Evolutionary conservation across 2,888 invertebrate genomes (phyloP).

Genomic region (Sipha maydis): DNA sequence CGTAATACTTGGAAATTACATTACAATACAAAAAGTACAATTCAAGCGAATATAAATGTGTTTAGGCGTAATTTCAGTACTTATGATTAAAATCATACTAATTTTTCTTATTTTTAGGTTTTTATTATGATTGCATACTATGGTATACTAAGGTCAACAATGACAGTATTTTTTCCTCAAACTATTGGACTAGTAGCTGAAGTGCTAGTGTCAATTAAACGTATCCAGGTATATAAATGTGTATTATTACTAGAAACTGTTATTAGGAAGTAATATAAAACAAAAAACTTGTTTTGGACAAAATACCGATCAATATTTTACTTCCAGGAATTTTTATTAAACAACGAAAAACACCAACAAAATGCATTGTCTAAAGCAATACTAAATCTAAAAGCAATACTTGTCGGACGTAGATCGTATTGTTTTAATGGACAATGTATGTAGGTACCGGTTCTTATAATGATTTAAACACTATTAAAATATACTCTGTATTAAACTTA

Average conservation of each 20-base stretch:
- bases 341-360: background rate
- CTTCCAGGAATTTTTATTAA: background rate
- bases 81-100: too few species aligned
- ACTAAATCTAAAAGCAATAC: slow-evolving; percentile 85
- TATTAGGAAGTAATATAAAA: background rate
- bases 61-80: too few species aligned
- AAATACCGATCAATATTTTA: background rate
- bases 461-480: slow-evolving; percentile 64
- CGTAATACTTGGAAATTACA: slow-evolving; percentile 73
- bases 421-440: slow-evolving; percentile 69
- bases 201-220: background rate
- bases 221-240: background rate
- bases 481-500: background rate
- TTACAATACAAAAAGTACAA: slow-evolving; percentile 79
- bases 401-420: slow-evolving; percentile 75
- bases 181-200: background rate
- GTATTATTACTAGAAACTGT: background rate
- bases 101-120: background rate
- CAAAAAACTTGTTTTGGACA: background rate
- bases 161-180: background rate
- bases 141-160: background rate
- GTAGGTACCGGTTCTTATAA: slow-evolving; percentile 65
- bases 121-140: background rate
- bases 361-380: too few species aligned
- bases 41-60: too few species aligned